Conservation (phyloP, 2,113 vertebrate genomes). For the Lophotis ruficrista region DNA sequence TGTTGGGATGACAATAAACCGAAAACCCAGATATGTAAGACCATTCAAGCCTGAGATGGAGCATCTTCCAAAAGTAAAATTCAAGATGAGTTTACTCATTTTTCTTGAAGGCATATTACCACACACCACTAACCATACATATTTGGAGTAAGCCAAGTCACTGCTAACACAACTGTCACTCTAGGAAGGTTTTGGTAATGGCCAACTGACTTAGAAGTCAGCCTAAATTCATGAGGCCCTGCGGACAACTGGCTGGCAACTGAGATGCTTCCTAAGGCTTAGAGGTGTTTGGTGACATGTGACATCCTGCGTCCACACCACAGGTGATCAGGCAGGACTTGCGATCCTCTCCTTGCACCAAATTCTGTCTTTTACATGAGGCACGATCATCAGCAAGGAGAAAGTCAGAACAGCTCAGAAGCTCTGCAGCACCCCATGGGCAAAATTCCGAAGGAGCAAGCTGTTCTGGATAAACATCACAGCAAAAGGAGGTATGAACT, state of each 20-base stretch:
- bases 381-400: not conserved
- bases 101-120: not conserved
- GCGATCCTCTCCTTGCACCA: not conserved
- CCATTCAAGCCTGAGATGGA: not conserved
- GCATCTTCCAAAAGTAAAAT: not conserved
- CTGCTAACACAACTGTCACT: not conserved
- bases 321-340: not conserved
- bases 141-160: not conserved
- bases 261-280: not conserved
- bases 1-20: not conserved
- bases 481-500: not conserved
- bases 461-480: not conserved
- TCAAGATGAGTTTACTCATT: not conserved
- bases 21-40: not conserved
- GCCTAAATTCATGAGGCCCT: not conserved
- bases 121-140: fast-evolving
- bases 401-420: not conserved
- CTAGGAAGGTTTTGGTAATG: not conserved
- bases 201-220: not conserved
- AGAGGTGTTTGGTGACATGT: not conserved
- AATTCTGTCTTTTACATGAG: not conserved
- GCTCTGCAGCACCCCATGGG: not conserved
- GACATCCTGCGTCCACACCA: not conserved
- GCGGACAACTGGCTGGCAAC: not conserved
- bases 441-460: not conserved